Base-by-base conservation (phyloP, 2,797 vertebrate species). In the Hippoglossus hippoglossus region DNA sequence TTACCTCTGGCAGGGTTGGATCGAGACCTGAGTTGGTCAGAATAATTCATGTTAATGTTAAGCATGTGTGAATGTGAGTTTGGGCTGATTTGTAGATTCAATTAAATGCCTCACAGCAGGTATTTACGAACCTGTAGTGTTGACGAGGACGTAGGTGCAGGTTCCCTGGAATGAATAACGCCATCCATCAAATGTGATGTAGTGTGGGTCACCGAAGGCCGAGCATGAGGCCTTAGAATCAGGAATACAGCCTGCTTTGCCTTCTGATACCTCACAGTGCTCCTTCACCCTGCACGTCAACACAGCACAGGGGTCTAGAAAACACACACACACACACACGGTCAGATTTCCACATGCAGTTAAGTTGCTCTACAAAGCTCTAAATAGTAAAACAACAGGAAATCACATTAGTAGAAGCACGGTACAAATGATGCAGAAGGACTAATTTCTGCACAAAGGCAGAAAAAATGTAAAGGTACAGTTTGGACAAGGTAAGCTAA, bases 141-240 rank as follows among this genome's bases (percentile, higher is more conserved):
- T 74, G 44, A 82, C 44, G 0, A 82, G 75, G 21, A 82, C 9
- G 15, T 82, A 82, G 26, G 41, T 64, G 67, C 80, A 82, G 59
- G 80, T 82, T 74, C 80, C 80, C 26, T 82, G 80, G 50, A 82
- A 78, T 0, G 80, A 64, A 25, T 52, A 81, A 2, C 0, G 24
- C 22, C 2, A 31, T 2, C 26, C 55, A 2, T 82, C 80, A 54
- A 78, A 70, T 0, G 75, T 67, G 18, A 0, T 47, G 59, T 64
- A 78, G 44, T 82, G 80, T 18, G 80, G 80, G 65, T 82, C 80
- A 2, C 80, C 80, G 2, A 22, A 47, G 19, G 13, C 26, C 67
- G 67, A 71, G 22, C 80, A 82, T 0, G n/a, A 13, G 16, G 71
- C 80, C 3, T 10, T 71, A 5, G 54, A 71, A 8, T 63, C 55